These are phyloP conservation scores for Opisthograptis luteolata DNA, from an alignment of 2,888 invertebrate genomes.

Conservation along the genomic window DNA sequence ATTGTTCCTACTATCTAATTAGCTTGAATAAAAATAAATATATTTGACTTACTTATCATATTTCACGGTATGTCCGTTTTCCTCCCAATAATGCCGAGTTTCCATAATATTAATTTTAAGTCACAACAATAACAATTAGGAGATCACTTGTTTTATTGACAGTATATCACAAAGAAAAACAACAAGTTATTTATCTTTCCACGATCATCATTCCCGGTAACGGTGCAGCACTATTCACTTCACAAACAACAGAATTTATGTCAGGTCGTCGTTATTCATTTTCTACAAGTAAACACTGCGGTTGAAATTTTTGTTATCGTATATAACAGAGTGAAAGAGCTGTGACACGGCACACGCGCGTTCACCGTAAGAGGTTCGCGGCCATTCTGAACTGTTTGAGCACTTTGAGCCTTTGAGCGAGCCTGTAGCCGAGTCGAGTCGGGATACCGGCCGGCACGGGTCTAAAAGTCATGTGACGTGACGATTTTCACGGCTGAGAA, in stretches of 20 bases:
- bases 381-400: constrained; percentile 49
- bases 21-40: too few species aligned
- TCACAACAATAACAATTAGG: constrained; percentile 58
- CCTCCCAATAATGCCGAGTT: constrained; percentile 76
- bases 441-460: constrained; percentile 8
- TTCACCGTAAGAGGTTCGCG: constrained; percentile 48
- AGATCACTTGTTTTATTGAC: constrained; percentile 49
- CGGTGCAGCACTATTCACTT: constrained; percentile 45
- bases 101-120: constrained; percentile 69
- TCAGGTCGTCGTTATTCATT: constrained; percentile 62
- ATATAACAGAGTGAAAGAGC: constrained; percentile 51
- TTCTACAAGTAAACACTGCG: constrained; percentile 43
- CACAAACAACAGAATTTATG: constrained; percentile 47
- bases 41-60: constrained; percentile 70
- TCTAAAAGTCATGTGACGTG: constrained; percentile 55
- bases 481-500: too few species aligned
- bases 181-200: constrained; percentile 45
- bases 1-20: too few species aligned
- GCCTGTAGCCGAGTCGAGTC: too few species aligned
- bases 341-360: constrained; percentile 45
- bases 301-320: constrained; percentile 49
- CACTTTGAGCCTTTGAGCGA: too few species aligned
- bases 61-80: constrained; percentile 72
- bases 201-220: constrained; percentile 47
- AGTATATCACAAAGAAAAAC: constrained; percentile 46